These are phyloP conservation scores for Patagioenas fasciata DNA, from an alignment of 2,113 vertebrate species.

Conservation along the genomic window DNA sequence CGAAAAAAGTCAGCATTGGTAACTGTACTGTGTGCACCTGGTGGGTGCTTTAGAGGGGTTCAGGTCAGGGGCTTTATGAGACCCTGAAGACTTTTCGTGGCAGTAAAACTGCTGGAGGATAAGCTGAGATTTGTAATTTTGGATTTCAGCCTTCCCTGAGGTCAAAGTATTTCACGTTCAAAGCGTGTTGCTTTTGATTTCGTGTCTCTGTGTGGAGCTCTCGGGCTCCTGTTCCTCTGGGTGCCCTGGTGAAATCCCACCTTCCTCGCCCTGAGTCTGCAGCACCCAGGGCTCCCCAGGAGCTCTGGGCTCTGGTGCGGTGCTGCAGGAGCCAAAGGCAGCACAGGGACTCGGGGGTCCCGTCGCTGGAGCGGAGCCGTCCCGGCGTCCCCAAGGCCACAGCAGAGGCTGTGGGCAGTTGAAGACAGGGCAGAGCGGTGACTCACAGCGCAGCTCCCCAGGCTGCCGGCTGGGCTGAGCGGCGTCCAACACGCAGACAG, in stretches of 20 bases:
- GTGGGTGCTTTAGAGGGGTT: neutral
- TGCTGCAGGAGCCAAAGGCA: no score
- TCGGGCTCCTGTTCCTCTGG: slow-evolving; percentile 5
- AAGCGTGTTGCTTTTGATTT: slow-evolving; percentile 27
- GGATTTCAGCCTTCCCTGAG: neutral
- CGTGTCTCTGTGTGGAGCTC: neutral
- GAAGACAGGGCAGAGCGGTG: neutral
- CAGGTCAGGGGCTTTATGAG: neutral
- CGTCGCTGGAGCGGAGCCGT: neutral
- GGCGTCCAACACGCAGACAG: neutral
- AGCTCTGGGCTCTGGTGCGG: neutral
- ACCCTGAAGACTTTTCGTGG: neutral
- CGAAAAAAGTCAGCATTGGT: neutral
- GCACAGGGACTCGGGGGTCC: no score
- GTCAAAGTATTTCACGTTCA: slow-evolving; percentile 21
- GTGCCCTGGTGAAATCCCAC: neutral
- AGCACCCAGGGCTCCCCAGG: neutral
- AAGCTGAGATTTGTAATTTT: neutral
- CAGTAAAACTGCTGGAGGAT: neutral
- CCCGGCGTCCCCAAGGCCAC: neutral
- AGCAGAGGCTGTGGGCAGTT: neutral
- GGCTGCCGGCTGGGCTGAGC: neutral
- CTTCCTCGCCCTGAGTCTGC: neutral
- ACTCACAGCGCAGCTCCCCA: neutral
- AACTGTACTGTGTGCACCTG: neutral